phyloP scores from a whole-genome alignment of 2,113 vertebrate genomes.

The Corythaixoides concolor region DNA sequence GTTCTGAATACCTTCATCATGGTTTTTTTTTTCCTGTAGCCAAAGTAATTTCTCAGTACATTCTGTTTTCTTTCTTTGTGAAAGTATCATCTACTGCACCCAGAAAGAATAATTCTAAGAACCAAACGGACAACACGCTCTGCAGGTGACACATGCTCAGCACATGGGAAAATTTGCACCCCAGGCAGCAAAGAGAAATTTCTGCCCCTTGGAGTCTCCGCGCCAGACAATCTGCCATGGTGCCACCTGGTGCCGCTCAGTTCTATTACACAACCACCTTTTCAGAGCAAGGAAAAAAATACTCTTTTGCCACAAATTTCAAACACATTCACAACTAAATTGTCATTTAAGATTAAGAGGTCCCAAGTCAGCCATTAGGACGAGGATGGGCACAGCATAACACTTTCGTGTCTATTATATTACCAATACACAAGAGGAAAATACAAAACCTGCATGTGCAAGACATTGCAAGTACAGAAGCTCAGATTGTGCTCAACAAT shows the following conservation, averaged over 20 bases:
- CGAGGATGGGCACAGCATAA: neutral
- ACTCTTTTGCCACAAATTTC: neutral
- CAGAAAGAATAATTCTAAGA: neutral
- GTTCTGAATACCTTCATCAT: neutral
- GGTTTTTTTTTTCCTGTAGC: neutral
- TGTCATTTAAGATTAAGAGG: neutral
- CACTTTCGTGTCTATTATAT: neutral
- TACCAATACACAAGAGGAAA: neutral
- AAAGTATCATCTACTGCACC: neutral
- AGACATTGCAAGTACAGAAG: neutral
- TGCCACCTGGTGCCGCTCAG: neutral
- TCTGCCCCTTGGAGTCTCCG: neutral
- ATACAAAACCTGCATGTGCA: neutral
- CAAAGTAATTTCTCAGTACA: neutral
- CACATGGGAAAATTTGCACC: neutral
- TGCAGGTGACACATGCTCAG: neutral
- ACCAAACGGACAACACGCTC: neutral
- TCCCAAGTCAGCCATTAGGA: neutral
- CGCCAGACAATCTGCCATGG: fast-evolving
- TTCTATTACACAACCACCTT: neutral
- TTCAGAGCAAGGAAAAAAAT: neutral
- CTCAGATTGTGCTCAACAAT: neutral
- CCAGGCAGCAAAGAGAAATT: neutral
- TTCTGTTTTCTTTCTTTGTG: neutral
- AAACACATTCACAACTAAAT: neutral